Percentiles rank a stretch among this genome's conserved stretches.
phyloP scores from a whole-genome alignment of 2,888 invertebrate genomes.

The Eudemis profundana region DNA sequence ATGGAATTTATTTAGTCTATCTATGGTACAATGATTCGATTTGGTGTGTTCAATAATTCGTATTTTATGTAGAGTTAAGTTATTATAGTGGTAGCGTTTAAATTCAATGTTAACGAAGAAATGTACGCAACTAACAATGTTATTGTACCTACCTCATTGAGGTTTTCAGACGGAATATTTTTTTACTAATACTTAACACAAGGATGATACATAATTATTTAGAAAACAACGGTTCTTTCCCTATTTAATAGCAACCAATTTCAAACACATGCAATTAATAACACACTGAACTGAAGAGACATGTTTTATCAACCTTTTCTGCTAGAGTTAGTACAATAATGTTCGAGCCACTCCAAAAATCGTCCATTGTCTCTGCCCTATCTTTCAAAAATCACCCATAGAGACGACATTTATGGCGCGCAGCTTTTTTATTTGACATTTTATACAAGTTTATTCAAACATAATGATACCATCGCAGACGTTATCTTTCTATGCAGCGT shows the following conservation, averaged over 20 bases:
- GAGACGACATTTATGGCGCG: constrained; percentile 76
- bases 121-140: too few relatives aligned
- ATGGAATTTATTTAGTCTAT: too few relatives aligned
- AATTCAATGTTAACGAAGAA: too few relatives aligned
- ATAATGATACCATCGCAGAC: constrained; percentile 81
- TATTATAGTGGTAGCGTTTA: too few relatives aligned
- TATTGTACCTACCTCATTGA: too few relatives aligned
- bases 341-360: constrained; percentile 25
- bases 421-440: constrained; percentile 85
- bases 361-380: constrained; percentile 52
- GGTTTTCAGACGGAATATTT: too few relatives aligned
- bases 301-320: neutral
- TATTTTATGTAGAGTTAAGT: too few relatives aligned
- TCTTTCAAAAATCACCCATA: constrained; percentile 68
- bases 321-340: constrained; percentile 19
- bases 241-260: too few relatives aligned
- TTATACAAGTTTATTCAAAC: constrained; percentile 86
- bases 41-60: too few relatives aligned
- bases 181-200: neutral
- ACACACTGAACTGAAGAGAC: neutral
- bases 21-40: too few relatives aligned
- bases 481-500: constrained; percentile 85
- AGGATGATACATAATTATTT: neutral
- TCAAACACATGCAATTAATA: neutral
- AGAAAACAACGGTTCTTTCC: neutral